Percentiles rank a stretch among this genome's conserved stretches.
phyloP scores from a whole-genome alignment of 2,888 invertebrate species.

The Heterodera filipjevi region DNA sequence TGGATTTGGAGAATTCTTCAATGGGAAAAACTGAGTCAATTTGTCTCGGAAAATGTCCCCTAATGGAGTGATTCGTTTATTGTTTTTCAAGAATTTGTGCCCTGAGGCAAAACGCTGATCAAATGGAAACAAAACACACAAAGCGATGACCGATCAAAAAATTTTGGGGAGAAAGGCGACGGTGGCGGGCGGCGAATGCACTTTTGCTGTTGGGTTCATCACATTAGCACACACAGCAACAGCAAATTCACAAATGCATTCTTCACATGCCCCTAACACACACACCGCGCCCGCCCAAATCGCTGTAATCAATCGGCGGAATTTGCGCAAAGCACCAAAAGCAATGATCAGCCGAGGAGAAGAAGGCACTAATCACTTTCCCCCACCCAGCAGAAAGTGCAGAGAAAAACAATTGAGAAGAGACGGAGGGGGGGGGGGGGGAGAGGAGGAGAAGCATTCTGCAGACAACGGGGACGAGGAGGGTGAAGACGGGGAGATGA shows the following conservation, averaged over 20 bases:
- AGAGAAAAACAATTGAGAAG: background rate
- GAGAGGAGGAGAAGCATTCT: background rate
- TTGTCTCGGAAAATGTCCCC: no score
- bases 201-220: conserved; percentile 4
- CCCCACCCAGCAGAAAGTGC: background rate
- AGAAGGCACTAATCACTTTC: background rate
- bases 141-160: background rate
- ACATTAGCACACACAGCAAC: background rate
- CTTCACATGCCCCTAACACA: background rate
- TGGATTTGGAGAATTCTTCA: no score
- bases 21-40: no score
- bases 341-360: background rate
- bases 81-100: background rate
- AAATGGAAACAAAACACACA: background rate
- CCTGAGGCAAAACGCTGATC: background rate
- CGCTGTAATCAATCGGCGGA: background rate
- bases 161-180: background rate
- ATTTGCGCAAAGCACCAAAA: background rate
- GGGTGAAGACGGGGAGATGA: background rate
- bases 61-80: background rate
- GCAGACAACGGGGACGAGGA: background rate
- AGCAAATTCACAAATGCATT: background rate
- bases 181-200: background rate
- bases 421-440: background rate
- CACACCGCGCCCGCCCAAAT: background rate